Base-by-base conservation (phyloP, 2,888 invertebrate genomes). In the Chalcis sispes region DNA sequence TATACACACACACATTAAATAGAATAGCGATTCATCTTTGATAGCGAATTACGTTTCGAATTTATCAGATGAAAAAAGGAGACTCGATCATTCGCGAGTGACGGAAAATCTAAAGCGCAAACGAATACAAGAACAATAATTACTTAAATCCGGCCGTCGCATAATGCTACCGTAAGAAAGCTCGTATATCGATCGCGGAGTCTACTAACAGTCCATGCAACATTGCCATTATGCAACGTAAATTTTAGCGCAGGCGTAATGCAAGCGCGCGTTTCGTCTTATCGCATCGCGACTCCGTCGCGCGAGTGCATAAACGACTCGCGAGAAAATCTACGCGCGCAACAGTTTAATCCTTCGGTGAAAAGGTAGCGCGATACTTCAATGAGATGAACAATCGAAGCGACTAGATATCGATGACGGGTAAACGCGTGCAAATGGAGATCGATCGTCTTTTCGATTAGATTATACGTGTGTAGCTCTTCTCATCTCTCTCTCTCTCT, bases 381-480 rank as follows among this genome's bases (percentile, higher is more conserved):
- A n/a, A n/a, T n/a, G n/a, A 20, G 74, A 69, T 66, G 64, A 72
- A 72, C 64, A 64, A 72, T 52, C 40, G 15, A 29, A 7, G 5
- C 8, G 23, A 20, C 8, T 27, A 27, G 5, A 25, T 15, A 71
- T 66, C 69, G 66, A 50, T 29, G 61, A 59, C 18, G n/a, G 75
- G 46, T 15, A 4, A 15, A 50, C n/a, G 65, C 59, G 15, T 72
- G 36, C 61, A 77, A 48, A 59, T 42, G 52, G 29, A 75, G 71
- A 71, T 75, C 75, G 77, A 80, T 80, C 61, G 75, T 23, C 36
- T 25, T n/a, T 20, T 50, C 52, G 71, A 77, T 71, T 66, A 70
- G 72, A 78, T 77, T 72, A 62, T 77, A 61, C 72, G 77, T 62
- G 77, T 69, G n/a, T n/a, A n/a, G n/a, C n/a, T n/a, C n/a, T n/a